Base-by-base conservation (phyloP, 2,888 invertebrate species). In the Dromius quadrimaculatus region DNA sequence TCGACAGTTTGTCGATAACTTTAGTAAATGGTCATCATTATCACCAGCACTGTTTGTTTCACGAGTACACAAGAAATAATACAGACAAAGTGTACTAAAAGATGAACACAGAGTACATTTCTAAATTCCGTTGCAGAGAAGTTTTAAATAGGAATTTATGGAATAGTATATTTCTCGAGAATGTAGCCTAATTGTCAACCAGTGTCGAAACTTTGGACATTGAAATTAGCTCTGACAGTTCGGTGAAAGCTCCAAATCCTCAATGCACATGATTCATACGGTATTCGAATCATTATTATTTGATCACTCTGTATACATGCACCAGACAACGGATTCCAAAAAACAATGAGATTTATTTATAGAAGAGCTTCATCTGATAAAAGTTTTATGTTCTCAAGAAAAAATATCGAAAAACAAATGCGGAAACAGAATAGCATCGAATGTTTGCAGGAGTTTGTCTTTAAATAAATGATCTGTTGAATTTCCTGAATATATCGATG, bases 291-390 rank as follows among this genome's bases (percentile, higher is more conserved):
- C 19, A 9, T 50, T 15, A 65, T 65, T 50, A 50, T 65, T 65
- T 34, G 50, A 20, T n/a, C 36, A 17, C 19, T 15, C 62, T 32
- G 36, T 20, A 59, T 36, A 34, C 36, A 59, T 59, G 34, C 59
- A 47, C 8, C 3, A 59, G 59, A 59, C 36, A 36, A 19, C 8
- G 8, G 47, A 8, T 1, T 47, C 47, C 20, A 59, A 68, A 68
- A 68, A 23, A 20, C 57, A 59, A 43, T 43, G 43, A 68, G 68
- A 68, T 68, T 68, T 68, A 68, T 68, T 68, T 68, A 68, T 68
- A 59, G 45, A 59, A 34, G 59, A 59, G 68, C 59, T 68, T n/a
- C 59, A 38, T 19, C 45, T 17, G 41, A 59, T 68, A 59, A 59
- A 68, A 59, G 59, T 68, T 68, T 68, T 22, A 68, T 43, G 34